Evolutionary conservation across 2,113 vertebrate species (phyloP), one percentile per base, ranked within the genome.

Genomic region (Xiphophorus maculatus): DNA sequence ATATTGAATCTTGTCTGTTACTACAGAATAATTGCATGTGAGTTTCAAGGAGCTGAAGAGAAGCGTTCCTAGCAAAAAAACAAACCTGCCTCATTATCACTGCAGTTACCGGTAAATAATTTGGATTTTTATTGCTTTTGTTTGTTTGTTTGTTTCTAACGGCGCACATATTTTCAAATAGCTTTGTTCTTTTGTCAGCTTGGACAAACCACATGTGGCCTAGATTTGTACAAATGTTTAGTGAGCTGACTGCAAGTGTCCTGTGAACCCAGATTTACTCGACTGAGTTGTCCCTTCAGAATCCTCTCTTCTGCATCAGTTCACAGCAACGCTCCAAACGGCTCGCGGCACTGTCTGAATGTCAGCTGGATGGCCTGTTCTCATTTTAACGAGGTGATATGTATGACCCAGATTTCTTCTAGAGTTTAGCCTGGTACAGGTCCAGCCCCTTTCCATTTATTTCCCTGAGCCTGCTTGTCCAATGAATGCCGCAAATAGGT

Each of bases 301-400:
- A 88, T 86, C 82, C 61, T 72, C 77, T 91, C 86, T 90, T 91
- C 88, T 89, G 88, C 91, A 87, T 91, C 86, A 89, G 76, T 91
- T 91, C 84, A 93, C 91, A 82, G 79, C 79, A 83, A 86, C 77
- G 86, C 87, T 81, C 73, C 85, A 85, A 83, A 71, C 62, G 65
- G 90, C 91, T 82, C 14, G 63, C 48, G 88, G 89, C 91, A 1
- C 54, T 76, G 84, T 91, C 91, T 90, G 88, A 93, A 91, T 92
- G 88, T 93, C 91, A 90, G 74, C 86, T 88, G 85, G 81, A 87
- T 85, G 79, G 87, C 80, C 83, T 69, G 84, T 89, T 85, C 85
- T 82, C 74, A 54, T 90, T 90, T 88, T 90, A 89, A 89, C 58
- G 63, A 87, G 83, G 83, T 88, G 84, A 90, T 87, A 88, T 82